phyloP scores from a whole-genome alignment of 2,888 invertebrate genomes.

The Anagyrus pseudococci region DNA sequence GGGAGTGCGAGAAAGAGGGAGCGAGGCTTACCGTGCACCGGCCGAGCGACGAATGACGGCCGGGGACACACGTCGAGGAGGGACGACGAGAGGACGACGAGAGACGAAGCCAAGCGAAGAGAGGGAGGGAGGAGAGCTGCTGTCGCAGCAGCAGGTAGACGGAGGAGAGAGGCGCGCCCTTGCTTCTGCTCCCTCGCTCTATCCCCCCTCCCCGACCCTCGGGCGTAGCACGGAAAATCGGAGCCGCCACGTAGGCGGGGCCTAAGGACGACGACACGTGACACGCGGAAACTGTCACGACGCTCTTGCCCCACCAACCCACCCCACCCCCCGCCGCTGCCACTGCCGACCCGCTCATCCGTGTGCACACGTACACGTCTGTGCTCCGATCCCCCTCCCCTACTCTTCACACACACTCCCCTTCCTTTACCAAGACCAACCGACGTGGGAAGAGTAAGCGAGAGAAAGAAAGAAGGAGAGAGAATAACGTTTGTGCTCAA shows the following conservation, averaged over 20 bases:
- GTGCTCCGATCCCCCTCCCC: too few relatives aligned
- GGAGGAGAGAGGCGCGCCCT: not conserved
- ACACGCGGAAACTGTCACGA: conserved; percentile 62
- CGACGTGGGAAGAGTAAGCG: not conserved
- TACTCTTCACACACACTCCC: conserved; percentile 11
- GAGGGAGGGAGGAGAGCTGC: not conserved
- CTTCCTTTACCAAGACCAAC: not conserved
- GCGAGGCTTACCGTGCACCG: not conserved
- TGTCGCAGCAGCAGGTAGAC: not conserved
- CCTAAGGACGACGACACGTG: conserved; percentile 58
- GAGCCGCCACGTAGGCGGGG: conserved; percentile 54
- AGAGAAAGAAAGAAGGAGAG: not conserved
- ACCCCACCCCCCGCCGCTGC: conserved; percentile 15
- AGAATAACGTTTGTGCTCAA: too few relatives aligned
- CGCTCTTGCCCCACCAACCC: conserved; percentile 52
- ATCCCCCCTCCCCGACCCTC: conserved; percentile 1
- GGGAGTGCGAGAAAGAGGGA: not conserved
- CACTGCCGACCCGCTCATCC: conserved; percentile 30
- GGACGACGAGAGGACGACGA: not conserved
- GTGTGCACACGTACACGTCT: too few relatives aligned
- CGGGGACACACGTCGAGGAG: not conserved
- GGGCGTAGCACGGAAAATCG: conserved; percentile 47
- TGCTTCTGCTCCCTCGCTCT: not conserved
- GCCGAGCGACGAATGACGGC: not conserved
- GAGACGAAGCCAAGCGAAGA: not conserved